Conservation (phyloP, 92 coral and sea anemone species). For the Paragorgia papillata region DNA sequence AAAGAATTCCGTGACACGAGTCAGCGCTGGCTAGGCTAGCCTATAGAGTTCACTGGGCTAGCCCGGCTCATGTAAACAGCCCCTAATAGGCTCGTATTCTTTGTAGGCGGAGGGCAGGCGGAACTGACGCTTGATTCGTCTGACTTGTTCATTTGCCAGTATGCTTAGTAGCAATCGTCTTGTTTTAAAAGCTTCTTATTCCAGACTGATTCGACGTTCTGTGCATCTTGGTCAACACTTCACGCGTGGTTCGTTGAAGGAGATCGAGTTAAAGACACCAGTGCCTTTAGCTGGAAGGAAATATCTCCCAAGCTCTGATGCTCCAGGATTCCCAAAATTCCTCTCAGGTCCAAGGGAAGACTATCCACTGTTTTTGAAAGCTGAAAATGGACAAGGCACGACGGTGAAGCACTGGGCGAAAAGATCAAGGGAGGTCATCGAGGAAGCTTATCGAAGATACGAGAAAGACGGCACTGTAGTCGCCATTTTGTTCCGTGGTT, state of each 20-base stretch:
- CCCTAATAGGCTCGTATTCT: no score
- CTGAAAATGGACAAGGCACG: conserved; percentile 20
- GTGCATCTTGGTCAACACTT: background rate
- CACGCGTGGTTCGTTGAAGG: background rate
- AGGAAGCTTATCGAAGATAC: conserved; percentile 34
- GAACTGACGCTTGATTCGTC: no score
- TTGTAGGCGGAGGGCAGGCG: no score
- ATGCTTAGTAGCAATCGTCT: no score
- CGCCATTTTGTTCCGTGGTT: conserved; percentile 62
- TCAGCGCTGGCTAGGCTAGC: no score
- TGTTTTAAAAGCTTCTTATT: no score
- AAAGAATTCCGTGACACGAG: no score
- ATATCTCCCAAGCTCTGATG: no score
- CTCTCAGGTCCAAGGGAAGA: conserved; percentile 47
- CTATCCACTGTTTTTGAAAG: conserved; percentile 42
- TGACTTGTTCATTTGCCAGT: no score
- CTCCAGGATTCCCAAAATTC: conserved; percentile 59
- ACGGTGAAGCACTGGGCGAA: conserved; percentile 56
- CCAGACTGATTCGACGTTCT: background rate
- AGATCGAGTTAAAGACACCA: background rate
- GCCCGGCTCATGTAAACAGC: no score
- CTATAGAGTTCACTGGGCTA: no score
- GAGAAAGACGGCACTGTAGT: conserved; percentile 1
- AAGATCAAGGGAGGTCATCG: no score
- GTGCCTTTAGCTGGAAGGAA: conserved; percentile 52